A percentile compares a stretch with the other conserved stretches of the same genome.
Evolutionary conservation across 2,888 invertebrate genomes (phyloP).

Genomic region (Xanthorhoe designata): DNA sequence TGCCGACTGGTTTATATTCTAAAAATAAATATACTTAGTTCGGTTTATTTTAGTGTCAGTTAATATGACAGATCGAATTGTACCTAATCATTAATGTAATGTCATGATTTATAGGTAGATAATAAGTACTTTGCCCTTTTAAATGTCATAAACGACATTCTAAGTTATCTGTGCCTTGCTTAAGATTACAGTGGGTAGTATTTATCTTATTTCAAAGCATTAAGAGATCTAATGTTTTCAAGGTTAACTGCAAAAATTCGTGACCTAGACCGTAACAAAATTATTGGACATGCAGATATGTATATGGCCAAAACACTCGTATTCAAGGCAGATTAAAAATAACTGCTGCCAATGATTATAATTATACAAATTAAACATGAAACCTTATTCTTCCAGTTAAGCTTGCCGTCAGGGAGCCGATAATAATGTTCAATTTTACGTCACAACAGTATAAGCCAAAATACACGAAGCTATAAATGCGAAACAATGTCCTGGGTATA

Average conservation of each 20-base stretch:
- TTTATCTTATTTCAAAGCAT: neutral
- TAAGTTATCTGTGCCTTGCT: neutral
- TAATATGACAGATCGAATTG: slow-evolving; percentile 5
- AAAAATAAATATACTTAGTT: slow-evolving; percentile 27
- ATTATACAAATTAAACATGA: neutral
- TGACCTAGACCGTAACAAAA: too few species aligned
- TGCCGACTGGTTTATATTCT: slow-evolving; percentile 40
- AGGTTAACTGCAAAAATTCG: too few species aligned
- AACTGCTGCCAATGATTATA: neutral
- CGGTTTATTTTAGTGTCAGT: slow-evolving; percentile 29
- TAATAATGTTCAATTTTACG: slow-evolving; percentile 7
- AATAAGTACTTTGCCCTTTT: neutral
- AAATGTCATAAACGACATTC: neutral
- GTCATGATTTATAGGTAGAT: slow-evolving; percentile 4
- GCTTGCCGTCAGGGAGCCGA: neutral
- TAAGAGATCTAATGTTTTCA: too few species aligned
- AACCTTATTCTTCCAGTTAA: neutral
- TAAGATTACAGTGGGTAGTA: neutral
- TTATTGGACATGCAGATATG: too few species aligned
- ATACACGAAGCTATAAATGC: slow-evolving; percentile 23
- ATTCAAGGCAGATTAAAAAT: neutral
- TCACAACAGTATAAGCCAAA: slow-evolving; percentile 23
- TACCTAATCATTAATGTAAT: slow-evolving; percentile 6
- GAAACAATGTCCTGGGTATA: slow-evolving; percentile 43
- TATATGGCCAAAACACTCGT: too few species aligned